Evolutionary conservation across 2,888 invertebrate species (phyloP), one percentile per base, ranked within the genome.

Genomic region (Girardia tigrina): DNA sequence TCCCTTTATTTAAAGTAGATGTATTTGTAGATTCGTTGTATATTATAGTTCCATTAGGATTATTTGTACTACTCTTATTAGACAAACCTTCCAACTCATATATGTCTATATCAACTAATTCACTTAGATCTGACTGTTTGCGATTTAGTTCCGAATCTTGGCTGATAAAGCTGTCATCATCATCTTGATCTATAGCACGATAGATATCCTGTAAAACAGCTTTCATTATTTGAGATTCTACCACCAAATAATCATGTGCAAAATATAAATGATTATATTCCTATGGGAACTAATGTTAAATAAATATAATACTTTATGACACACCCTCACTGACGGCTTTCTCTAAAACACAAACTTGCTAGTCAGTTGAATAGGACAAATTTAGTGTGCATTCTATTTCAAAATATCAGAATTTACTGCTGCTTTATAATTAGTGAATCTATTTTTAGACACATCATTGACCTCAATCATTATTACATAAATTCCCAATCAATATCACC

Each of bases 161-260:
- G 23, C 71, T 27, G 27, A 71, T 71, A 14, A 28, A 28, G 26
- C 71, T 71, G 28, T 71, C 28, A 26, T 74, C 74, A 20, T 74
- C 74, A 36, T 74, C 74, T 26, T 23, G 29, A 42, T 74, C 70
- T 23, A 75, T 36, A 12, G 70, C 28, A 26, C 72, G 27, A 27
- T 75, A 75, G 28, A 72, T 75, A 70, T 75, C 75, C 72, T 75
- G 75, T 29, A 75, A 29, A 28, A 75, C 72, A 36, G 75, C 75
- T 28, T 71, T 28, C 75, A 75, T 75, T 71, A 56, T 4, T 56
- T 56, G 8, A 8, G n/a, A 56, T 56, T 2, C 4, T 56, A 20
- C n/a, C n/a, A n/a, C n/a, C 56, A 56, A 56, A 12, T 8, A 56
- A 20, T 56, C 4, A 56, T 56, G n/a, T 56, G n/a, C 20, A 56